A percentile compares a stretch with the other conserved stretches of the same genome.
Conservation (phyloP, 2,113 vertebrate species). For the Platichthys stellatus region DNA sequence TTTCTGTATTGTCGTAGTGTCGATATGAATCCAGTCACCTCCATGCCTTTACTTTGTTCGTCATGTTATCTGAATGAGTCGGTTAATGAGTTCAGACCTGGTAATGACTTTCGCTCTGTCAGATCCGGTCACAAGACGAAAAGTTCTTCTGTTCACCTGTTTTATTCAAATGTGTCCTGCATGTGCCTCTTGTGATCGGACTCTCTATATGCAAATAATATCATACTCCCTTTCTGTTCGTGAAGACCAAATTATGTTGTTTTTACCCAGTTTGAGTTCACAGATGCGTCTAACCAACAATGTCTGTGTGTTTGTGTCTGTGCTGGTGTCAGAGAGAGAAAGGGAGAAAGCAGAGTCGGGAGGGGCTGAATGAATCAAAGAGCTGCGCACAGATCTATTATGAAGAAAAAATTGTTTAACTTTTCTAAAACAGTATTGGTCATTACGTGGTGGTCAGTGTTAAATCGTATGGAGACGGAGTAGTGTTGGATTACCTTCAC, state of each 20-base stretch:
- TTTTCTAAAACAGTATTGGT: neutral
- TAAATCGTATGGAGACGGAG: too few species aligned
- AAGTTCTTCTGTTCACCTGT: too few species aligned
- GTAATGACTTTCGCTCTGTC: too few species aligned
- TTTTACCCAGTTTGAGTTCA: neutral
- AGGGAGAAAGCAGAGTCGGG: neutral
- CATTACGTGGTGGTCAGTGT: neutral
- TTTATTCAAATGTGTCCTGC: too few species aligned
- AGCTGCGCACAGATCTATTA: neutral
- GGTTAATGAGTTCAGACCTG: neutral
- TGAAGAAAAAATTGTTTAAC: neutral
- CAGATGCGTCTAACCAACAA: neutral
- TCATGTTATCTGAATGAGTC: constrained; percentile 15
- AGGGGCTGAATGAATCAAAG: neutral
- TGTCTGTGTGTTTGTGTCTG: neutral
- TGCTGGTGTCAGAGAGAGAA: neutral
- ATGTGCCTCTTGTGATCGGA: too few species aligned
- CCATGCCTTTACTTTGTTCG: constrained; percentile 69
- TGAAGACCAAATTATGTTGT: too few species aligned
- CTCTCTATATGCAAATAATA: neutral
- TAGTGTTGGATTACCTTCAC: too few species aligned
- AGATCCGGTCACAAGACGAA: neutral
- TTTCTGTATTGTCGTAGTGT: constrained; percentile 14
- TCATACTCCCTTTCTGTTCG: neutral
- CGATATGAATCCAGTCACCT: constrained; percentile 44